Conservation (phyloP, 2,113 vertebrate genomes). For the Oxygymnocypris stewartii region DNA sequence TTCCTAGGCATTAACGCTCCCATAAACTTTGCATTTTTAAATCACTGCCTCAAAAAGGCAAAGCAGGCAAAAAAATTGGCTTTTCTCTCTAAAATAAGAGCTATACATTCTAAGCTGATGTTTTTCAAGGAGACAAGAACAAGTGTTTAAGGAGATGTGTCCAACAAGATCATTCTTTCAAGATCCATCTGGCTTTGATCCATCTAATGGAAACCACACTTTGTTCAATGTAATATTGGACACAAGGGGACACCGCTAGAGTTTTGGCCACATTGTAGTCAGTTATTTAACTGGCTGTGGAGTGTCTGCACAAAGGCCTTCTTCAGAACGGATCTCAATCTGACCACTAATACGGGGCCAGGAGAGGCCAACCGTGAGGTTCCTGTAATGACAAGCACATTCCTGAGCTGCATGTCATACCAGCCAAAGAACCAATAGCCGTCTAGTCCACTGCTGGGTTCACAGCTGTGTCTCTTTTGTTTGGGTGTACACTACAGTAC, state of each 20-base stretch:
- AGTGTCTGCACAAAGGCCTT: slow-evolving; percentile 64
- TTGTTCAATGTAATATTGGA: slow-evolving; percentile 29
- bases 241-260: slow-evolving; percentile 26
- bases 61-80: background rate
- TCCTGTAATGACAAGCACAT: slow-evolving; percentile 71
- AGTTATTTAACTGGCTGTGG: slow-evolving; percentile 44
- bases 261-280: slow-evolving; percentile 53
- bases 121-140: background rate
- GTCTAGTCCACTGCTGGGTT: slow-evolving; percentile 51
- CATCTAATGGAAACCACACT: slow-evolving; percentile 2
- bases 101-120: background rate
- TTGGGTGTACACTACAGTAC: no score
- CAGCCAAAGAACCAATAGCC: slow-evolving; percentile 64
- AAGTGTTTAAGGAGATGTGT: background rate
- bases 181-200: background rate
- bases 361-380: slow-evolving; percentile 71
- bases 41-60: background rate
- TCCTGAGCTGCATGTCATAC: slow-evolving; percentile 70
- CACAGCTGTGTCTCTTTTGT: slow-evolving; percentile 63
- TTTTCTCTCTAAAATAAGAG: no score
- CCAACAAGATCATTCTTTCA: slow-evolving; percentile 9
- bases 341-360: slow-evolving; percentile 65
- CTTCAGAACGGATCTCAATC: slow-evolving; percentile 69
- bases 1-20: slow-evolving; percentile 42
- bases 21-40: slow-evolving; percentile 39